Conservation (phyloP, 2,888 invertebrate genomes). For the Smittia sp. region DNA sequence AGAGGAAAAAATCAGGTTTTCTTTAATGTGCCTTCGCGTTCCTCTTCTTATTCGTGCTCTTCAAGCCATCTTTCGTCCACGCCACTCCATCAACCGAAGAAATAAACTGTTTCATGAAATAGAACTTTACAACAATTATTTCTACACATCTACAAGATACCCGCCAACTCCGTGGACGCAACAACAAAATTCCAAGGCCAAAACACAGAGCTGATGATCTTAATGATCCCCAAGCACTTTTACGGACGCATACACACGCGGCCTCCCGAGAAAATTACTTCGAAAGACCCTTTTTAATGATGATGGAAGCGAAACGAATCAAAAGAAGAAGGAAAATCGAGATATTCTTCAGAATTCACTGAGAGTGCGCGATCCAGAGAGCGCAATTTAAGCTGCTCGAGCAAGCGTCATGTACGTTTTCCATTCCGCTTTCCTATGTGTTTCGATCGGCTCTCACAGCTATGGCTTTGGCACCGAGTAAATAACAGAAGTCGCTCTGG, state of each 20-base stretch:
- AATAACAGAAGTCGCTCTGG: conserved; percentile 32
- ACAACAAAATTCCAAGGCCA: conserved; percentile 35
- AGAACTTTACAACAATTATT: conserved; percentile 37
- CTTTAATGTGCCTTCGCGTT: neutral
- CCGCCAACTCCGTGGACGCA: neutral
- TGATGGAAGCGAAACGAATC: conserved; percentile 11
- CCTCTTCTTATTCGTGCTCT: neutral
- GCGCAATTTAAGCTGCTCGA: conserved; percentile 24
- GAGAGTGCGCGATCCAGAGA: conserved; percentile 26
- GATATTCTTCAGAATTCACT: conserved; percentile 35
- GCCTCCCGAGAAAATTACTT: conserved; percentile 16
- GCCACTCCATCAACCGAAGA: conserved; percentile 10
- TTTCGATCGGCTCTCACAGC: neutral
- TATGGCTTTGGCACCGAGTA: neutral
- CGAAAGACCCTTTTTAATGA: conserved; percentile 39
- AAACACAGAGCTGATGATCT: conserved; percentile 23
- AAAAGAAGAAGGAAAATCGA: conserved; percentile 19
- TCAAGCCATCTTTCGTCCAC: conserved; percentile 10
- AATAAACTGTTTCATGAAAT: conserved; percentile 31
- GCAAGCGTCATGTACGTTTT: conserved; percentile 10
- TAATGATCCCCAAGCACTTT: conserved; percentile 32
- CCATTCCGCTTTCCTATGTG: conserved; percentile 28
- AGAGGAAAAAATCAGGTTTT: conserved; percentile 37
- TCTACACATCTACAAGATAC: conserved; percentile 13
- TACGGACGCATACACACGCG: neutral